These are phyloP conservation scores for Yponomeuta evonymella DNA, from an alignment of 2,888 invertebrate genomes.

Conservation along the genomic window DNA sequence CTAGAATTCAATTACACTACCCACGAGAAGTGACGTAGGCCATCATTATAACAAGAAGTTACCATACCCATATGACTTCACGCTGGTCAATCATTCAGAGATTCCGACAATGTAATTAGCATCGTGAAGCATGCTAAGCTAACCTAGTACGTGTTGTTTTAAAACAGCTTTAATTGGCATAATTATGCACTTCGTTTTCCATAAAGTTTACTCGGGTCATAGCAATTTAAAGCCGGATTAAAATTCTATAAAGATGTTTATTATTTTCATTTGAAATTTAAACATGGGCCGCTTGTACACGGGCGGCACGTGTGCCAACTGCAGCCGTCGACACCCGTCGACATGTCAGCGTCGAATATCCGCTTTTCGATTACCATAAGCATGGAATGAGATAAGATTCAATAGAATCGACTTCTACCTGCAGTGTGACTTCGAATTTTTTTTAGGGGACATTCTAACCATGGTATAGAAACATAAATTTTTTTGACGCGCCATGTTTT, in stretches of 20 bases:
- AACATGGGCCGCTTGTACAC: too few relatives aligned
- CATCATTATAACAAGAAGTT: constrained; percentile 32
- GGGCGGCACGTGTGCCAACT: too few relatives aligned
- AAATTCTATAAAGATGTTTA: background rate
- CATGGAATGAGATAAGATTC: too few relatives aligned
- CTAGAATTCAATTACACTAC: constrained; percentile 56
- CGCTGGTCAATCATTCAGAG: constrained; percentile 17
- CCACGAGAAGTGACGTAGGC: constrained; percentile 41
- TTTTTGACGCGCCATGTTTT: too few relatives aligned
- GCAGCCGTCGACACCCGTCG: too few relatives aligned
- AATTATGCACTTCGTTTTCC: constrained; percentile 12
- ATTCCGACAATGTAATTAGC: constrained; percentile 12
- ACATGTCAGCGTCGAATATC: too few relatives aligned
- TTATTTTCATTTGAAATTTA: background rate
- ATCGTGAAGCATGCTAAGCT: constrained; percentile 13
- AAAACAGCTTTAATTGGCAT: constrained; percentile 11
- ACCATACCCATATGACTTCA: constrained; percentile 15
- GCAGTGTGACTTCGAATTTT: too few relatives aligned
- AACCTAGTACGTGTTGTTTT: constrained; percentile 5
- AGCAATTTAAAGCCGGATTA: background rate
- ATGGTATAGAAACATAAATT: too few relatives aligned
- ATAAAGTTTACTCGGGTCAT: constrained; percentile 20
- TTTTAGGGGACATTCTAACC: too few relatives aligned
- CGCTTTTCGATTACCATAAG: too few relatives aligned
- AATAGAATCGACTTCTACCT: too few relatives aligned